Evolutionary conservation across 2,113 vertebrate genomes (phyloP).

Genomic region (Tragelaphus imberbis): DNA sequence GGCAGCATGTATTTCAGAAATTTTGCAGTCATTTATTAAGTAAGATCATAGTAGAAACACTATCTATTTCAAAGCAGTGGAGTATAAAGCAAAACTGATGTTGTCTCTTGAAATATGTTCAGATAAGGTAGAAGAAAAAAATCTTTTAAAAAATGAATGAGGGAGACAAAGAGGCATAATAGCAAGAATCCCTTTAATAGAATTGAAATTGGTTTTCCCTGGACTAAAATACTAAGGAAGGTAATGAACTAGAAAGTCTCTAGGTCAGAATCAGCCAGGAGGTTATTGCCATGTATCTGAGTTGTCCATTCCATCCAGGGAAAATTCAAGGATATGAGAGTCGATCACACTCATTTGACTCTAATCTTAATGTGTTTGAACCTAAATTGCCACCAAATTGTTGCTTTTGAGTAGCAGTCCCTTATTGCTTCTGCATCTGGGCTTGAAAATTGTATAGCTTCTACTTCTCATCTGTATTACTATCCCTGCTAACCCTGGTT

Average conservation of each 20-base stretch:
- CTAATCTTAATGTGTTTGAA: constrained; percentile 19
- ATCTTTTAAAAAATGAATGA: neutral
- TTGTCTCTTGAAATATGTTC: constrained; percentile 8
- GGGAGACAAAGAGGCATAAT: neutral
- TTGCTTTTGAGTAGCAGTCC: neutral
- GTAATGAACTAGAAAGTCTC: constrained; percentile 57
- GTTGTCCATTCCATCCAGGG: neutral
- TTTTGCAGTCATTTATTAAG: neutral
- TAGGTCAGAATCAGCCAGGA: constrained; percentile 10
- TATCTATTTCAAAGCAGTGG: neutral
- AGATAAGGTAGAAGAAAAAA: neutral
- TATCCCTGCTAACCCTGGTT: neutral
- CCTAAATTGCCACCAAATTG: constrained; percentile 19
- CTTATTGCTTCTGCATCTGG: neutral
- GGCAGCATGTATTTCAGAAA: neutral
- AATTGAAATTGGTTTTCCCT: constrained; percentile 44
- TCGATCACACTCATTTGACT: neutral
- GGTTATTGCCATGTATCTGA: constrained; percentile 19
- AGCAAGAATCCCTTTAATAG: constrained; percentile 46
- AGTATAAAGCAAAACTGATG: neutral
- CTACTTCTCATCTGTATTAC: neutral
- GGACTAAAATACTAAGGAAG: constrained; percentile 29
- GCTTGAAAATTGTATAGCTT: neutral
- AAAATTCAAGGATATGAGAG: neutral
- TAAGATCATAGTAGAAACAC: neutral